phyloP scores from a whole-genome alignment of 2,888 invertebrate species.

The Euclidia mi region DNA sequence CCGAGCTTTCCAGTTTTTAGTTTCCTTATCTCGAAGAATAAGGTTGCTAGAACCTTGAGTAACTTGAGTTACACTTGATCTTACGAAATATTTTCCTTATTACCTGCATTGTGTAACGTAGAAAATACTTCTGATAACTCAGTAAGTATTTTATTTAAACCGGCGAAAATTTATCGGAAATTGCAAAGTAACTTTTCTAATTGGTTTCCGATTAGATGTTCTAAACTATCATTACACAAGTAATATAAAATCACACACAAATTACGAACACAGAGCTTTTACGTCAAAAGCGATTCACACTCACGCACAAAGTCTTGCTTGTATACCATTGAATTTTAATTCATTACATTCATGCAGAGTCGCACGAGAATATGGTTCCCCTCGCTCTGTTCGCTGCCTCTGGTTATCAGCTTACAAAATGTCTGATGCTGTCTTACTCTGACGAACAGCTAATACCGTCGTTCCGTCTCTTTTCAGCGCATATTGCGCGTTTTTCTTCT shows the following conservation, averaged over 20 bases:
- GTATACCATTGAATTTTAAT: constrained; percentile 86
- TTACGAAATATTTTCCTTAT: constrained; percentile 74
- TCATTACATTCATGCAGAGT: constrained; percentile 88
- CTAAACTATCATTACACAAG: constrained; percentile 32
- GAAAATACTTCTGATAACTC: constrained; percentile 33
- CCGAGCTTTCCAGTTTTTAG: constrained; percentile 65
- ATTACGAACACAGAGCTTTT: constrained; percentile 65
- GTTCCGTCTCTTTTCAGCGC: constrained; percentile 80
- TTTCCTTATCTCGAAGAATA: constrained; percentile 69
- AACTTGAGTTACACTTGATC: constrained; percentile 73
- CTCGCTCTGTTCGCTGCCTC: constrained; percentile 86
- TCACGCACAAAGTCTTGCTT: constrained; percentile 73
- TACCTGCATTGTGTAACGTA: constrained; percentile 66
- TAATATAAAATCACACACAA: constrained; percentile 34
- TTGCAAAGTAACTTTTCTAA: constrained; percentile 48
- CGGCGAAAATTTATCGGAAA: background rate
- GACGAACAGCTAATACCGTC: constrained; percentile 75
- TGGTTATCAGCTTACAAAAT: constrained; percentile 90
- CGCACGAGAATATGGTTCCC: constrained; percentile 89
- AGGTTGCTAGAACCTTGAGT: constrained; percentile 76
- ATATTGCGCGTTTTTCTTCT: constrained; percentile 89
- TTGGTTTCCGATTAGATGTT: constrained; percentile 57
- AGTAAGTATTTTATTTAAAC: background rate
- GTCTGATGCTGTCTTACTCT: constrained; percentile 82
- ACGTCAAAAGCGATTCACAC: constrained; percentile 73